phyloP scores from a whole-genome alignment of 2,797 vertebrate species.

The Clamator glandarius region DNA sequence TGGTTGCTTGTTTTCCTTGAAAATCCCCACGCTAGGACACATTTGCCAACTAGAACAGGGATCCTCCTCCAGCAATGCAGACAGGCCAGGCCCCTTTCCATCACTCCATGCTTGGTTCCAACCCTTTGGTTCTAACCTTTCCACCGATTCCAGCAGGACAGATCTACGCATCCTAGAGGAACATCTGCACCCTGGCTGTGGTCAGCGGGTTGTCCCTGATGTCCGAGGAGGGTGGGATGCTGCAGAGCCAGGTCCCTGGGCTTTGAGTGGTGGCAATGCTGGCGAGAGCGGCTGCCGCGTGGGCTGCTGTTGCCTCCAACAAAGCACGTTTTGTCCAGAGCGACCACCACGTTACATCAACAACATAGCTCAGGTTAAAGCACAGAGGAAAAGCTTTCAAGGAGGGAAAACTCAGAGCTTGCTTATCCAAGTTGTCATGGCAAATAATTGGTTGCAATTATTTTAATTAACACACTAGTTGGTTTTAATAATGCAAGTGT shows the following conservation, averaged over 20 bases:
- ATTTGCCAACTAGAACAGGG: neutral
- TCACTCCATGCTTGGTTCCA: neutral
- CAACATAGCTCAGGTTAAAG: neutral
- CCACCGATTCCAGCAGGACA: accelerated
- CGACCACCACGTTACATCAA: neutral
- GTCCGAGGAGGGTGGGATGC: accelerated
- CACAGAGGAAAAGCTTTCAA: neutral
- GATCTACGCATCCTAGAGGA: neutral
- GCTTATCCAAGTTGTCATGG: neutral
- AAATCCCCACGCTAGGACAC: neutral
- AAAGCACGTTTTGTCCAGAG: neutral
- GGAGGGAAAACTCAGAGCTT: neutral
- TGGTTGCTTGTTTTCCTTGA: neutral
- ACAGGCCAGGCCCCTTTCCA: neutral
- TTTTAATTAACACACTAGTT: neutral
- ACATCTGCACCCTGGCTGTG: neutral
- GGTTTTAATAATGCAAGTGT: neutral
- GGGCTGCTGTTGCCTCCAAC: neutral
- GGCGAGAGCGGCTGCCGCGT: accelerated
- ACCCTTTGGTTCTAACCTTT: neutral
- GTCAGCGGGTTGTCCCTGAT: neutral
- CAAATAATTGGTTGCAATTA: neutral
- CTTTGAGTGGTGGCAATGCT: neutral
- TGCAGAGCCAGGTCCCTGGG: neutral
- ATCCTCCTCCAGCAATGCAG: neutral